Conservation (phyloP, 1,140 invertebrate species). For the Rhagoletis pomonella region DNA sequence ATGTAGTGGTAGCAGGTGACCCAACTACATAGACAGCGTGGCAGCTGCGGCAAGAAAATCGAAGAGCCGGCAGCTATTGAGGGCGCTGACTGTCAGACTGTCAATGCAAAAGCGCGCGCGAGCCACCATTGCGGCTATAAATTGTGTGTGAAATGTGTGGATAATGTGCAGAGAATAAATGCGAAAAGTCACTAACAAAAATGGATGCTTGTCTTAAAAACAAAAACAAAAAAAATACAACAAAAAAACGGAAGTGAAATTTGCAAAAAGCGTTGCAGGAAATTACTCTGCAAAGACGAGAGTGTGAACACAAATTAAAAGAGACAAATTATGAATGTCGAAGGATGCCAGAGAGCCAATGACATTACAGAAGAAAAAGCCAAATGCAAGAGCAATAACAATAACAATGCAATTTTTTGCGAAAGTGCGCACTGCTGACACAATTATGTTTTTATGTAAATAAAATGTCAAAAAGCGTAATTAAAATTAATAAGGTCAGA, state of each 20-base stretch:
- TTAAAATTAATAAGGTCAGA: slow-evolving; percentile 33
- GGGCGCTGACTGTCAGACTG: neutral
- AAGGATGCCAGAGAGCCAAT: neutral
- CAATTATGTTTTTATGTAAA: no score
- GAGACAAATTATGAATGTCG: neutral
- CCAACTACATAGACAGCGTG: neutral
- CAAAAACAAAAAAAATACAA: no score
- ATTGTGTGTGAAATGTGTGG: no score
- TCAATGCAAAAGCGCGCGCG: neutral
- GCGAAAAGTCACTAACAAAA: neutral
- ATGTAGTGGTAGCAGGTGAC: neutral
- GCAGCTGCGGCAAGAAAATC: neutral
- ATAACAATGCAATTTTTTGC: neutral
- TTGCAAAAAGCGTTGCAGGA: neutral
- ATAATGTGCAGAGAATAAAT: neutral
- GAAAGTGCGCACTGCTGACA: neutral
- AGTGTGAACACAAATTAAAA: neutral
- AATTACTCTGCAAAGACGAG: neutral
- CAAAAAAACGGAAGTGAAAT: neutral
- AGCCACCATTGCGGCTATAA: neutral
- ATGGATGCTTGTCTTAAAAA: neutral
- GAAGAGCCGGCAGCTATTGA: neutral
- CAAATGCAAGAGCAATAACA: neutral
- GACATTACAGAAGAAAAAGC: neutral
- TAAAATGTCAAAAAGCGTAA: slow-evolving; percentile 41